phyloP scores from a whole-genome alignment of 1,140 invertebrate genomes.

The Antheraea pernyi region DNA sequence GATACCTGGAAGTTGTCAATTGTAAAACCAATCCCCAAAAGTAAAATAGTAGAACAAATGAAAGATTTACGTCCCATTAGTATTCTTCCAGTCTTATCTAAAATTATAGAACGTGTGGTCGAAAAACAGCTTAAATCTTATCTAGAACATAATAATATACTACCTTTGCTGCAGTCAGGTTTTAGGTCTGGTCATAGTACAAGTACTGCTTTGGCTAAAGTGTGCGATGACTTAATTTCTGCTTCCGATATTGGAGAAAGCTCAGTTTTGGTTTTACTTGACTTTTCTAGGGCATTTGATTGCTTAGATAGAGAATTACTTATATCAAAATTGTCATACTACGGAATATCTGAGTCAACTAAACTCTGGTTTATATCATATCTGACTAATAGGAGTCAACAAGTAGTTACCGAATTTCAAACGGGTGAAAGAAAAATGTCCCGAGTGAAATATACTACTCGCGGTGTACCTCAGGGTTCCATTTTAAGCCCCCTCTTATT shows the following conservation, averaged over 20 bases:
- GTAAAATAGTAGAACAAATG: background rate
- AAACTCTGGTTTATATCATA: slow-evolving; percentile 13
- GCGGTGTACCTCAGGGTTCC: slow-evolving; percentile 16
- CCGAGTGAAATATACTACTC: background rate
- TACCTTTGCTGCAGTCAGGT: slow-evolving; percentile 13
- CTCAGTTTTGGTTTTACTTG: slow-evolving; percentile 19
- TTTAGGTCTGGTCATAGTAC: slow-evolving; percentile 22
- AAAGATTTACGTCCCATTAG: slow-evolving; percentile 22
- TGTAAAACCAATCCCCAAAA: slow-evolving; percentile 19
- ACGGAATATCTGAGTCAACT: slow-evolving; percentile 12
- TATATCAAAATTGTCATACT: slow-evolving; percentile 19
- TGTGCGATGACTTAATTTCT: slow-evolving; percentile 16
- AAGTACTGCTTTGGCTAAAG: slow-evolving; percentile 15
- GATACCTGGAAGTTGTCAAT: slow-evolving; percentile 11
- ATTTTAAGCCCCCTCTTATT: slow-evolving; percentile 15
- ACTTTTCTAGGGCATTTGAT: slow-evolving; percentile 25
- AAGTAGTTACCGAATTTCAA: background rate
- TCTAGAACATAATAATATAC: slow-evolving; percentile 16
- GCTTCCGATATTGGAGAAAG: slow-evolving; percentile 13
- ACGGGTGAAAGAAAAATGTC: slow-evolving; percentile 1
- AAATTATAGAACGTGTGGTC: slow-evolving; percentile 18
- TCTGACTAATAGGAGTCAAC: slow-evolving; percentile 2
- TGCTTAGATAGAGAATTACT: slow-evolving; percentile 18
- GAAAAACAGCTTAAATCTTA: slow-evolving; percentile 6
- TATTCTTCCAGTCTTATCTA: slow-evolving; percentile 14